Conservation (phyloP, 2,797 vertebrate genomes). For the Antrozous pallidus region DNA sequence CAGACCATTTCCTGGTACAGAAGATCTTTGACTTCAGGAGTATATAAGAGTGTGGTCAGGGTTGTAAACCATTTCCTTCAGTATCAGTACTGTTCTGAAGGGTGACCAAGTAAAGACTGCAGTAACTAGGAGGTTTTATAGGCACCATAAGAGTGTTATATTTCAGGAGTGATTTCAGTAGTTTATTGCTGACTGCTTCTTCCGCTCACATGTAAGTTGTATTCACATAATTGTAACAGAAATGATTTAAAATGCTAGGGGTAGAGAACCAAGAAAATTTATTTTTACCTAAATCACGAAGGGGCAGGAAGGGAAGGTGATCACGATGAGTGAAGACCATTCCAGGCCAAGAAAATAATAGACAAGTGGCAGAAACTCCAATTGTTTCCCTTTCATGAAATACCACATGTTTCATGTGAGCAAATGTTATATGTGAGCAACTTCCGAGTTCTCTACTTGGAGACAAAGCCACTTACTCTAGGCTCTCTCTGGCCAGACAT, state of each 20-base stretch:
- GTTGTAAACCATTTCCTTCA: background rate
- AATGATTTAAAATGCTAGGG: background rate
- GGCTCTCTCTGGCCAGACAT: background rate
- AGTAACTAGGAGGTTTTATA: background rate
- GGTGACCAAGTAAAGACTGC: background rate
- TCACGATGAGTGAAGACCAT: background rate
- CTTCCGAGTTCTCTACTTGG: background rate
- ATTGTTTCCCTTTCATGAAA: background rate
- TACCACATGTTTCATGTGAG: background rate
- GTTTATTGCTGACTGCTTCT: conserved; percentile 2
- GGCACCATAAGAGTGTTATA: background rate
- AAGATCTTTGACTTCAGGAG: background rate
- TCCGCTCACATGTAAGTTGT: background rate
- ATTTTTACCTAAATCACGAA: background rate
- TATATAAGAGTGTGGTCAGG: background rate
- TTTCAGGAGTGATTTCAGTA: background rate
- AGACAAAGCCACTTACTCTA: background rate
- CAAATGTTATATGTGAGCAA: background rate
- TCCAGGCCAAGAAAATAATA: background rate
- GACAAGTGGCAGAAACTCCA: background rate
- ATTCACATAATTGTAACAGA: conserved; percentile 9
- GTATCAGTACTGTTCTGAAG: background rate
- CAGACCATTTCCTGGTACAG: background rate
- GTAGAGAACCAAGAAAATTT: background rate
- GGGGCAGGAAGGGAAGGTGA: background rate